These are phyloP conservation scores for Aphelinus atriplicis DNA, from an alignment of 1,140 invertebrate genomes.

Conservation along the genomic window DNA sequence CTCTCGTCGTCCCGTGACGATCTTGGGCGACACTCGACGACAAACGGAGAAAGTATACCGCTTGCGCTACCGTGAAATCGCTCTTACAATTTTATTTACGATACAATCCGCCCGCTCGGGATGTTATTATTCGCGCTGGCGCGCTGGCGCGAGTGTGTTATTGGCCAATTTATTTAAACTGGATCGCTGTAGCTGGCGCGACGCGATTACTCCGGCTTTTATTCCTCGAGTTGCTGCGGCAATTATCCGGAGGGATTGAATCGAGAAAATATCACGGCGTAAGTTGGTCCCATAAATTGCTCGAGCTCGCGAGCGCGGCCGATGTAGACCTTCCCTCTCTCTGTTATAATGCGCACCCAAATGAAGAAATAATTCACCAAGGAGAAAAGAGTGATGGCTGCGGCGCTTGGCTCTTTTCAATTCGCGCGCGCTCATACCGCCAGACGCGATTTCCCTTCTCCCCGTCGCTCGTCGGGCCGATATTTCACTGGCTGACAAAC, in stretches of 20 bases:
- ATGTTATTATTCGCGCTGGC: slow-evolving; percentile 5
- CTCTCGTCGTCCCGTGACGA: no score
- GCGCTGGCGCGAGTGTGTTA: not conserved
- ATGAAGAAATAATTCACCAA: slow-evolving; percentile 20
- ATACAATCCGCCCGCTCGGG: slow-evolving; percentile 7
- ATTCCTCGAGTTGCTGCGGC: no score
- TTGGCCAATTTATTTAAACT: slow-evolving; percentile 13
- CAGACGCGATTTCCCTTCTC: not conserved
- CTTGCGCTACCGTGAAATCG: slow-evolving; percentile 7
- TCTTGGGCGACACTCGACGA: not conserved
- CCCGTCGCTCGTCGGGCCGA: no score
- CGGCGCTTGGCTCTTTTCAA: not conserved
- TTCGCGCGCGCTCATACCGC: not conserved
- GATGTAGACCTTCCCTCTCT: not conserved
- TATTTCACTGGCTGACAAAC: no score
- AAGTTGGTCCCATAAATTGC: not conserved
- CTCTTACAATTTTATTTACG: slow-evolving; percentile 25
- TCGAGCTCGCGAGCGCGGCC: not conserved
- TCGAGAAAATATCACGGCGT: slow-evolving; percentile 1
- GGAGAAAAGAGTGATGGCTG: not conserved
- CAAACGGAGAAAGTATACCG: slow-evolving; percentile 21
- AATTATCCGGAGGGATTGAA: not conserved
- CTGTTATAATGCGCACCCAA: slow-evolving; percentile 4
- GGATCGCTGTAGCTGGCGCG: no score
- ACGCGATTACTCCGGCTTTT: not conserved